Evolutionary conservation across 2,113 vertebrate genomes (phyloP).

Genomic region (Tautogolabrus adspersus): DNA sequence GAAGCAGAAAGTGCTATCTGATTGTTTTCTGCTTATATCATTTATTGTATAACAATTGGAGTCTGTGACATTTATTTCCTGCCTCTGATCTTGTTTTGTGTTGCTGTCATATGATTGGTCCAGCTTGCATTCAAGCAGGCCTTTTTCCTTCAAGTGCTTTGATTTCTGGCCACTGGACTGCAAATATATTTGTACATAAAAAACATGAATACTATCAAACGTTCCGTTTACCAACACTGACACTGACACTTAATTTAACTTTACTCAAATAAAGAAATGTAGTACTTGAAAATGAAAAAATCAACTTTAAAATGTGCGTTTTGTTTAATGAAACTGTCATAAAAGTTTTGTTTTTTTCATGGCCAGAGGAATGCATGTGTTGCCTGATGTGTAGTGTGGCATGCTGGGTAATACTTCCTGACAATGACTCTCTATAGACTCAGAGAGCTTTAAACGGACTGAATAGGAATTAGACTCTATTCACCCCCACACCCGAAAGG

Average conservation of each 20-base stretch:
- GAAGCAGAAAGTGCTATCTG: not conserved
- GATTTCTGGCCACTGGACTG: not conserved
- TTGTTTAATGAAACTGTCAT: not conserved
- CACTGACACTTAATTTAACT: not conserved
- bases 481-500: constrained; percentile 66
- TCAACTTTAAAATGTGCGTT: not conserved
- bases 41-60: not conserved
- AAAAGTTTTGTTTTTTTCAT: constrained; percentile 1
- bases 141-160: too few species aligned
- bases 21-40: not conserved
- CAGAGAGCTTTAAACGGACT: constrained; percentile 60
- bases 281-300: not conserved
- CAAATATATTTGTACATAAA: not conserved
- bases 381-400: constrained; percentile 57
- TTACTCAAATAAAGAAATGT: not conserved
- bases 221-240: too few species aligned
- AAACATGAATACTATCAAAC: too few species aligned
- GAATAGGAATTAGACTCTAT: constrained; percentile 73
- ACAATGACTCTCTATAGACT: constrained; percentile 69
- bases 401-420: constrained; percentile 64
- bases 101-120: not conserved
- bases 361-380: constrained; percentile 14
- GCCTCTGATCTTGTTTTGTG: not conserved
- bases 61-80: not conserved
- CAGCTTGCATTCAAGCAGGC: not conserved